Evolutionary conservation across 35 echinoderm and acorn worm species (phyloP).

Genomic region (Apostichopus japonicus): DNA sequence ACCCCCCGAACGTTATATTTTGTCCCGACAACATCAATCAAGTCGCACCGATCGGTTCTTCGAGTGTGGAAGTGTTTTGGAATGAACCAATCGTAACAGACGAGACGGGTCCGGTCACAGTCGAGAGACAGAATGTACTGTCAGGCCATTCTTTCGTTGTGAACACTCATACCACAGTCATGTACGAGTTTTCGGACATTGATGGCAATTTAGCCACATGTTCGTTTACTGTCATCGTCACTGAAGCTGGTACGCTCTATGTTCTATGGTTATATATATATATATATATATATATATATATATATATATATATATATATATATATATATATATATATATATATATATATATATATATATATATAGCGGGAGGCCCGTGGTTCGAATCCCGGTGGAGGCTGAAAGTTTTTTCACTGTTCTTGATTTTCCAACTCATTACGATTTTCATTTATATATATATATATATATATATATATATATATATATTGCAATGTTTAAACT

Average conservation of each 20-base stretch:
- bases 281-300: too few species aligned
- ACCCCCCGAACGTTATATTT: background rate
- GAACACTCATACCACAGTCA: slow-evolving; percentile 7
- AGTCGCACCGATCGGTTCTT: background rate
- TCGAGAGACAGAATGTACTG: background rate
- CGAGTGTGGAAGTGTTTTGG: background rate
- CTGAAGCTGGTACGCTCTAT: background rate
- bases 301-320: too few species aligned
- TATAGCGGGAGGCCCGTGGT: too few species aligned
- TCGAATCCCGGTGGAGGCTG: too few species aligned
- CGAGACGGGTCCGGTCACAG: background rate
- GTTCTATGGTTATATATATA: too few species aligned
- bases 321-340: too few species aligned
- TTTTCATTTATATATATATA: too few species aligned
- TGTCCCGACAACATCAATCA: slow-evolving; percentile 8
- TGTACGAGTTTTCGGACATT: slow-evolving; percentile 9
- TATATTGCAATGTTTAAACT: too few species aligned
- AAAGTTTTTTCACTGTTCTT: too few species aligned
- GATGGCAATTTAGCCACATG: slow-evolving; percentile 1
- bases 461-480: too few species aligned
- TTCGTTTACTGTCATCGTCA: background rate
- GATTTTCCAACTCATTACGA: too few species aligned
- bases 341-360: too few species aligned
- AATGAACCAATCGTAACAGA: background rate
- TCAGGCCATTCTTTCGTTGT: background rate